Evolutionary conservation across 2,888 invertebrate genomes (phyloP).

Genomic region (Micoletzkya japonica): DNA sequence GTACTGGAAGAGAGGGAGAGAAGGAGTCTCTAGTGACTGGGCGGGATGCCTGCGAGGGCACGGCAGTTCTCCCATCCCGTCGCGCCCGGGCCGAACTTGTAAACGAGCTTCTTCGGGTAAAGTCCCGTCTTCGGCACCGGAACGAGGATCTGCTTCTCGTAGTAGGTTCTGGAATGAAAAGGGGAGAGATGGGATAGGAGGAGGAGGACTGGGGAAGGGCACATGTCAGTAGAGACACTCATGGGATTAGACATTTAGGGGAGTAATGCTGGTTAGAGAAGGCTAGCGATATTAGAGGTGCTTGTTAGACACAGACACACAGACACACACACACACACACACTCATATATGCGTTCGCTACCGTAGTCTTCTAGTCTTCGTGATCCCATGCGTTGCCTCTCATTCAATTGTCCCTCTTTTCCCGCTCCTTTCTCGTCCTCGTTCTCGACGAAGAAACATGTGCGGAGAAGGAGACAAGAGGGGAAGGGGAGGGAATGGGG

Average conservation of each 20-base stretch:
- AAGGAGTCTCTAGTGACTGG: neutral
- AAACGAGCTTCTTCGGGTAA: constrained; percentile 66
- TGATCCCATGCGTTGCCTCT: no score
- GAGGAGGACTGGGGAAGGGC: neutral
- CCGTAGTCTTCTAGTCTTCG: no score
- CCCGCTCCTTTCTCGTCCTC: no score
- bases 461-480: neutral
- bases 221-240: neutral
- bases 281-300: neutral
- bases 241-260: no score
- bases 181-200: neutral
- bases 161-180: constrained; percentile 64
- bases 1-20: neutral
- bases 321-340: no score
- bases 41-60: constrained; percentile 28
- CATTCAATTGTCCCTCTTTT: no score
- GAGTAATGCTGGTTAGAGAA: neutral
- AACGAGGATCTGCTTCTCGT: constrained; percentile 65
- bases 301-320: no score
- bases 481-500: constrained; percentile 2
- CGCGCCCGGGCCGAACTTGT: constrained; percentile 66
- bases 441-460: no score
- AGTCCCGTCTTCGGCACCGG: constrained; percentile 66
- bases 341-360: no score
- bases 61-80: constrained; percentile 62